Evolutionary conservation across 1,140 invertebrate genomes (phyloP), one percentile per base, ranked within the genome.

Genomic region (Mactra quadrangularis): DNA sequence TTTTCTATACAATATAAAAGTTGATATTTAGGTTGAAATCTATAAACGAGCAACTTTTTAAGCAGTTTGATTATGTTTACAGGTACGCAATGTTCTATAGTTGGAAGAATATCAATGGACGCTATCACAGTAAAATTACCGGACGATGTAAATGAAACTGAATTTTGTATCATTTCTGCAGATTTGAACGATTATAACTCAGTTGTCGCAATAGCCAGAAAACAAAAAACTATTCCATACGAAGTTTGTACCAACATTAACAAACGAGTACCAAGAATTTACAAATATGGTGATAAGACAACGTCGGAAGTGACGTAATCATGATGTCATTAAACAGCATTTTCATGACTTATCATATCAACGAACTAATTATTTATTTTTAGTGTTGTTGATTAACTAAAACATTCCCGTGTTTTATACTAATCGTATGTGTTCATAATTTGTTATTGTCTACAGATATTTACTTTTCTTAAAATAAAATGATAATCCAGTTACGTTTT

Each of bases 41-140:
- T n/a, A n/a, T n/a, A n/a, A n/a, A n/a, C n/a, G n/a, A n/a, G n/a
- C n/a, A n/a, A n/a, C n/a, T n/a, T n/a, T n/a, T n/a, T n/a, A n/a
- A n/a, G n/a, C n/a, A n/a, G 38, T 41, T 41, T 41, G 38, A 6
- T 19, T 45, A 45, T 45, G 13, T 27, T 76, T 47, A 22, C 85
- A 88, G 87, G 87, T 15, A 62, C 84, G 19, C 57, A 27, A 17
- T 86, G 77, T 74, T 82, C 83, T 7, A 62, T 89, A 27, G 86
- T 89, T 25, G 88, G 88, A 22, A 64, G 85, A 11, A 82, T 89
- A 4, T 87, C 88, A 9, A 89, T 89, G 88, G 88, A 89, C 57
- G 87, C 88, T 6, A 85, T 89, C 15, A 88, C 88, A 17, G 86
- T 88, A 1, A 66, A 50, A 25, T 71, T 88, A 19, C 78, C 64